phyloP scores from a whole-genome alignment of 1,140 invertebrate species.

The Choristoneura fumiferana region DNA sequence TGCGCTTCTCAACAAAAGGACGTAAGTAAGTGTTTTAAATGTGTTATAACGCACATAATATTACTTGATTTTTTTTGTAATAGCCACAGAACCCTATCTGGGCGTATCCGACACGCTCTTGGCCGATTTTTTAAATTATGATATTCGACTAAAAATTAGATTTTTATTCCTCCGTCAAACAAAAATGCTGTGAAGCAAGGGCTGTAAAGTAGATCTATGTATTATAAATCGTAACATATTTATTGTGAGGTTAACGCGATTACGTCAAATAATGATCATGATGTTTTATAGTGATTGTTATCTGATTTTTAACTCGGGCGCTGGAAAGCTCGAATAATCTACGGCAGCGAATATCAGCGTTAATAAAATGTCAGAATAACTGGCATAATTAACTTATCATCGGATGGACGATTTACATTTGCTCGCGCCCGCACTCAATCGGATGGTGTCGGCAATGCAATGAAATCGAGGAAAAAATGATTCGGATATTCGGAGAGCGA shows the following conservation, averaged over 20 bases:
- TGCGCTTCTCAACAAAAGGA: no score
- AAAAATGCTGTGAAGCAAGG: no score
- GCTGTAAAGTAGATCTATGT: no score
- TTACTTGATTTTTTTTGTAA: no score
- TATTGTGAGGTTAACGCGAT: not conserved
- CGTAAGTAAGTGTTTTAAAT: no score
- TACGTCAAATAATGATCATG: not conserved
- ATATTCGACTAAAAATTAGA: no score
- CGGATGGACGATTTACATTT: conserved; percentile 31
- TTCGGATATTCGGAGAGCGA: conserved; percentile 65
- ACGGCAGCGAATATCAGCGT: conserved; percentile 20
- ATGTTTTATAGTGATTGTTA: conserved; percentile 29
- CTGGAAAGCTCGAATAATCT: not conserved
- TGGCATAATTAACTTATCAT: conserved; percentile 57
- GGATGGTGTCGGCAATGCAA: conserved; percentile 47
- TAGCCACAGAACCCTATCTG: no score
- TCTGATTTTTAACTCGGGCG: conserved; percentile 36
- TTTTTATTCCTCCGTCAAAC: no score
- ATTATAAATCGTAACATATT: not conserved
- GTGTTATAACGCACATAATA: no score
- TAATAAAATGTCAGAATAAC: conserved; percentile 46
- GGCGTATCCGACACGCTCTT: no score
- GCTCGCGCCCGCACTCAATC: conserved; percentile 39
- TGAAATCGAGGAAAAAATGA: conserved; percentile 66
- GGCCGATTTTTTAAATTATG: no score